Conservation (phyloP, 2,888 invertebrate genomes). For the Aspidapion aeneum region DNA sequence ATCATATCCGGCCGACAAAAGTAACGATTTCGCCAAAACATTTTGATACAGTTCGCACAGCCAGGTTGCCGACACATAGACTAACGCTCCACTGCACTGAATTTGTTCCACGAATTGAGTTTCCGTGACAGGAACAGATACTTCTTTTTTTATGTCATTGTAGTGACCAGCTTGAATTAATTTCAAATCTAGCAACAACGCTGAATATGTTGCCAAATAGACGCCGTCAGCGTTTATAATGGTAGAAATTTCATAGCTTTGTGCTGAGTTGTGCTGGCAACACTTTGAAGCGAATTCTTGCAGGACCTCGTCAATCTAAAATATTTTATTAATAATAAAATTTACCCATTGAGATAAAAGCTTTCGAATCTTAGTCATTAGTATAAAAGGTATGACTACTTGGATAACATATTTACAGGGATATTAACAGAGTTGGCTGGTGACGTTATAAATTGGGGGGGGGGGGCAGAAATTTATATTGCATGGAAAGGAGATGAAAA, state of each 20-base stretch:
- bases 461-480: too few relatives aligned
- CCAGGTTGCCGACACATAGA: conserved; percentile 93
- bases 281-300: conserved; percentile 90
- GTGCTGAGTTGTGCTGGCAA: conserved; percentile 75
- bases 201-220: conserved; percentile 86
- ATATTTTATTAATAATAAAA: too few relatives aligned
- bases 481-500: too few relatives aligned
- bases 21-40: conserved; percentile 68
- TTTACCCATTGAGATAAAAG: too few relatives aligned
- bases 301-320: conserved; percentile 79
- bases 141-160: conserved; percentile 49
- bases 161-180: conserved; percentile 77
- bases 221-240: conserved; percentile 95
- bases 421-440: too few relatives aligned
- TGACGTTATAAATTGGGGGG: too few relatives aligned
- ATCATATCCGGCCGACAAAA: conserved; percentile 66
- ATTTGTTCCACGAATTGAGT: conserved; percentile 91
- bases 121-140: conserved; percentile 64
- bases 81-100: conserved; percentile 86
- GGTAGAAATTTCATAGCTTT: conserved; percentile 61
- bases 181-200: conserved; percentile 76
- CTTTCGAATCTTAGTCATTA: too few relatives aligned
- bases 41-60: conserved; percentile 88
- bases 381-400: too few relatives aligned
- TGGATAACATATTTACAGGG: too few relatives aligned